A percentile compares a stretch with the other conserved stretches of the same genome.
Conservation (phyloP, 2,113 vertebrate species). For the Ranitomeya variabilis region DNA sequence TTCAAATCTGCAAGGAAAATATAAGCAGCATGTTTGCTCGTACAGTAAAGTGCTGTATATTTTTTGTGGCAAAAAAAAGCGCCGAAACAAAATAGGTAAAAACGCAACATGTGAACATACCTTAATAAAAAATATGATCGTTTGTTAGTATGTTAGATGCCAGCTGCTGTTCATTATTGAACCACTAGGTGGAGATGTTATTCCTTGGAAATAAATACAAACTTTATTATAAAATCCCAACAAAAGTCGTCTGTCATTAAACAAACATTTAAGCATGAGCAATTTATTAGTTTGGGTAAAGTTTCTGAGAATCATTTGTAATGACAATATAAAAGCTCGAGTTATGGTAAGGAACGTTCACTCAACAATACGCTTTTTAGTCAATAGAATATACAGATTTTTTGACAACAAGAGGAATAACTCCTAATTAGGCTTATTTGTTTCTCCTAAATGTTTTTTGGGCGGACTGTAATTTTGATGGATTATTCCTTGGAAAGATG, state of each 20-base stretch:
- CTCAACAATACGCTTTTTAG: neutral
- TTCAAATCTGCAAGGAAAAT: no score
- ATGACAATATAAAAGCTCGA: neutral
- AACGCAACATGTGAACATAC: no score
- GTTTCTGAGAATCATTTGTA: neutral
- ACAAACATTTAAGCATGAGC: neutral
- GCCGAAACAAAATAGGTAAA: no score
- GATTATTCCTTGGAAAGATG: no score
- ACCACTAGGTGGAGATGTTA: constrained; percentile 31
- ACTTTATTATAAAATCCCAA: constrained; percentile 5
- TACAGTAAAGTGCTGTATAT: no score
- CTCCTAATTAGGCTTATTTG: neutral
- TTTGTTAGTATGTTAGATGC: neutral
- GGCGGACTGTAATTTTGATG: no score
- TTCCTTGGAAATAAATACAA: constrained; percentile 12
- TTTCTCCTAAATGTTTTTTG: no score
- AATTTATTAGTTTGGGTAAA: constrained; percentile 27
- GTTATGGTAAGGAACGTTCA: neutral
- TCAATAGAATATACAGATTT: neutral
- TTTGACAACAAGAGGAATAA: neutral
- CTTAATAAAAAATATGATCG: no score
- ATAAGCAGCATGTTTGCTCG: no score
- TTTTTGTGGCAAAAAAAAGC: no score
- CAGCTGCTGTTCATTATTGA: neutral
- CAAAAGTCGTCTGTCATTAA: neutral